A percentile compares a stretch with the other conserved stretches of the same genome.
These are phyloP conservation scores for Zosterops pallidus DNA, from an alignment of 2,113 vertebrate species.

Conservation along the genomic window DNA sequence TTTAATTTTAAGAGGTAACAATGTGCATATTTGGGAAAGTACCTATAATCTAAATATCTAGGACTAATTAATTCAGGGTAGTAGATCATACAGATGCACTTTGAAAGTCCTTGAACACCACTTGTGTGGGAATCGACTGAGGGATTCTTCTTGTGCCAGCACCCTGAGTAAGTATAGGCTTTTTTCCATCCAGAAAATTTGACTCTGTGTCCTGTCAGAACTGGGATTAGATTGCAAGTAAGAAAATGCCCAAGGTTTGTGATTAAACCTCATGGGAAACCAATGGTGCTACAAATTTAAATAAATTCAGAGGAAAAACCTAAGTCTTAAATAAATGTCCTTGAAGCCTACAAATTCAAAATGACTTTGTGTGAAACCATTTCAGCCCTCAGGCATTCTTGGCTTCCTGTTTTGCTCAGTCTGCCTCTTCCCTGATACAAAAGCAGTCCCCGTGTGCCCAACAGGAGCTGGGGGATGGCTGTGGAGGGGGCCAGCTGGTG, in stretches of 20 bases:
- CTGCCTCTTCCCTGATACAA: background rate
- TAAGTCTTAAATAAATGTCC: background rate
- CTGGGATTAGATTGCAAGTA: background rate
- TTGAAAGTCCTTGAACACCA: background rate
- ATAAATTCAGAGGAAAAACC: background rate
- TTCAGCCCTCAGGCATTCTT: background rate
- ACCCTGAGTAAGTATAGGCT: background rate
- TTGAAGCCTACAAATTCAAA: background rate
- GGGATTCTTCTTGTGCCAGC: rapidly evolving
- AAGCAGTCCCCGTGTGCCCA: rapidly evolving
- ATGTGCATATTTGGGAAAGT: background rate
- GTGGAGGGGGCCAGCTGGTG: background rate
- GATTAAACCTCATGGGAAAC: background rate
- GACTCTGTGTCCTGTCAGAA: background rate
- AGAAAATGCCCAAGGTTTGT: background rate
- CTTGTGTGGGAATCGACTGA: background rate
- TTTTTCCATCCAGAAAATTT: background rate
- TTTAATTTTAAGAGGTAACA: background rate
- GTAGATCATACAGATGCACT: background rate
- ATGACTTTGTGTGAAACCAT: background rate
- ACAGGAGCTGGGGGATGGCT: background rate
- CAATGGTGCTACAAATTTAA: background rate
- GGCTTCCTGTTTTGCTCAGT: background rate
- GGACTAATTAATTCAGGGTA: background rate
- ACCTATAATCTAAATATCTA: background rate